Evolutionary conservation across 2,113 vertebrate genomes (phyloP), one percentile per base, ranked within the genome.

Genomic region (Enhydra lutris): DNA sequence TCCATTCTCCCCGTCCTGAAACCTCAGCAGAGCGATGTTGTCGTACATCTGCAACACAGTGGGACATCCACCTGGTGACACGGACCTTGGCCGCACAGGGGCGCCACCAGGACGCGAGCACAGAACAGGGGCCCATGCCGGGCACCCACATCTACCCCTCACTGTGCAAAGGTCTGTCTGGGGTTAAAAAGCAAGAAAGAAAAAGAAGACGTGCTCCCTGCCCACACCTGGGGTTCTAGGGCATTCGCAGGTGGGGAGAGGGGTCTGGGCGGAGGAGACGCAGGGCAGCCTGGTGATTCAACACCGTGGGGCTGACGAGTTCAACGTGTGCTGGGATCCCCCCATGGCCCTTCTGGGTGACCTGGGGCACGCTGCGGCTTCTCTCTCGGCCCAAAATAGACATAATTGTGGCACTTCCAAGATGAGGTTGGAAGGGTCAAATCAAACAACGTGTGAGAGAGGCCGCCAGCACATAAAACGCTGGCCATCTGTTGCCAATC

Each of bases 21-120:
- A 99, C 84, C 98, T 98, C 98, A 99, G 98, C 9, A 99, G 98
- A 1, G 99, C 99, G 57, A 99, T 98, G 84, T 99, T 99, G 98
- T 99, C 99, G 17, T 99, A 99, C 99, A 99, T 99, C 99, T 99
- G 98, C 92, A 98, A 98, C 0, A 82, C 42, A 95, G 17, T 10
- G 20, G 36, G 36, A 61, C 29, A 52, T 81, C 78, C 61, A 2
- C 55, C 50, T 6, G 0, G 4, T 26, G n/a, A 39, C 3, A 31
- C 67, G 42, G 63, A 61, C 59, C 59, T 8, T 50, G 45, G 4
- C 14, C 42, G 18, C 85, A 13, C 26, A 10, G 5, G 12, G n/a
- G 31, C 34, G 50, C 74, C 12, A n/a, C 57, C 18, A 6, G 69
- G 73, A 14, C n/a, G 10, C 76, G 17, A 26, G 26, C 6, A 0